phyloP scores from a whole-genome alignment of 1,140 invertebrate genomes.

The Drosophila equinoxialis region DNA sequence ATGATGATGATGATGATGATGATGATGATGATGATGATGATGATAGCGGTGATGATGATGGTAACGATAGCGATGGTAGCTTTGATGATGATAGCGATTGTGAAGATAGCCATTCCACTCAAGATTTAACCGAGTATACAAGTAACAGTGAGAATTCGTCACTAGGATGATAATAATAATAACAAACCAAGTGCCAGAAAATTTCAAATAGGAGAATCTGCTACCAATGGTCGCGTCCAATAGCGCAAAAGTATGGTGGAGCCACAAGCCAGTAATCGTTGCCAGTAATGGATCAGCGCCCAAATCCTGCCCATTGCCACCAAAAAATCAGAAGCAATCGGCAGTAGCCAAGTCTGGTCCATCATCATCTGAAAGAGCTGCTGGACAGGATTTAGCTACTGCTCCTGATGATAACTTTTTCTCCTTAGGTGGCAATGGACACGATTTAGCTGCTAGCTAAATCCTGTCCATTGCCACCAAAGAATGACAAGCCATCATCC shows the following conservation, averaged over 20 bases:
- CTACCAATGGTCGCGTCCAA: background rate
- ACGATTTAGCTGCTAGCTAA: no score
- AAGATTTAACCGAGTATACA: background rate
- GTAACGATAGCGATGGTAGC: background rate
- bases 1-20: no score
- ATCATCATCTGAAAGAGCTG: background rate
- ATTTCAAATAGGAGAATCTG: background rate
- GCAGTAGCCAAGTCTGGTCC: background rate
- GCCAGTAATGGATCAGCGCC: background rate
- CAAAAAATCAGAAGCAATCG: background rate
- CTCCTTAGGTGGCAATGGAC: no score
- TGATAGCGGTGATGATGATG: background rate
- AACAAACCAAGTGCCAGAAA: background rate
- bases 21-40: no score
- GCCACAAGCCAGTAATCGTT: constrained; percentile 21
- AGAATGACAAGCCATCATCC: background rate
- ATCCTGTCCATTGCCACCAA: constrained; percentile 25
- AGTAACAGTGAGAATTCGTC: background rate
- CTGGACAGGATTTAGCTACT: no score
- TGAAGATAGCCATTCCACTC: background rate
- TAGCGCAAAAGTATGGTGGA: background rate
- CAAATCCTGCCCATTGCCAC: constrained; percentile 36
- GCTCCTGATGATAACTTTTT: no score
- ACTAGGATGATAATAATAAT: background rate
- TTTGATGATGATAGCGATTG: background rate